Evolutionary conservation across 2,888 invertebrate species (phyloP), one percentile per base, ranked within the genome.

Genomic region (Cylindroiulus punctatus): DNA sequence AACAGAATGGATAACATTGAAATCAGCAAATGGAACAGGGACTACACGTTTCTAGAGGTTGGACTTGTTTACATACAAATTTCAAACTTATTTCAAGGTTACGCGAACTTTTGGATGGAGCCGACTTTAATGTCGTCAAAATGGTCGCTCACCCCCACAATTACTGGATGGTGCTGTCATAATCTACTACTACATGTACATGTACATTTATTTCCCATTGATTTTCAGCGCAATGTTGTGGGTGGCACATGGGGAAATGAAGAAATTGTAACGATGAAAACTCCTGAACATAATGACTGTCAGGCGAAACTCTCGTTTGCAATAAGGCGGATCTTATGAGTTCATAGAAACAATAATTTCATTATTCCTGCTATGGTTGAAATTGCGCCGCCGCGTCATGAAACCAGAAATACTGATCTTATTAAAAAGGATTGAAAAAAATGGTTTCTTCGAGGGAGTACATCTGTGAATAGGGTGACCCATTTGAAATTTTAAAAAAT

Each of bases 101-200:
- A 76, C 12, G 14, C 12, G 76, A 76, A 76, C 30, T 30, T 76
- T 76, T 76, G 14, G 26, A 26, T 14, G 3, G 76, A 30, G 0
- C 76, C 76, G 76, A 76, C 14, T 76, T 76, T 76, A 76, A 76
- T 76, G 76, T 76, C 76, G 12, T 30, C 14, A 26, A 26, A 65
- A 65, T n/a, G 65, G 65, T 12, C 65, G 65, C 76, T 76, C 76
- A 76, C 76, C 76, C 76, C 76, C 76, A 14, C 26, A 76, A 76
- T 76, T 76, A 76, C 30, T 76, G 30, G 76, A 76, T 76, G 30
- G 30, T 76, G 76, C 30, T 30, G 30, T 76, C 76, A 76, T 76
- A 76, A 30, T 76, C 76, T 30, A 30, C 52, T 14, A 76, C 30
- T 76, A 76, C 14, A 30, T 76, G 30, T 30, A 30, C 52, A 12